phyloP scores from a whole-genome alignment of 2,888 invertebrate species.

The Spilosoma lubricipeda region DNA sequence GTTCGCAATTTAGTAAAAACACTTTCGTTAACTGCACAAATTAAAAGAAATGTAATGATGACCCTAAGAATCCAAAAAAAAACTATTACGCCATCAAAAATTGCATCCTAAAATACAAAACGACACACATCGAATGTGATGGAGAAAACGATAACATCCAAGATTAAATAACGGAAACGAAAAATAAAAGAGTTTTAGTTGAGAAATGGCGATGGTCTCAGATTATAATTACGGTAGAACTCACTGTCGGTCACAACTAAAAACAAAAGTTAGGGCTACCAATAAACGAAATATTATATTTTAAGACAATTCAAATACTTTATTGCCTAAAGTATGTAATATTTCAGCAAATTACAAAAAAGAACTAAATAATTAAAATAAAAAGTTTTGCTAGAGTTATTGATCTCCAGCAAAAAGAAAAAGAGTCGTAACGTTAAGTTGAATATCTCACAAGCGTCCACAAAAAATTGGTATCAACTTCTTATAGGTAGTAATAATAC shows the following conservation, averaged over 20 bases:
- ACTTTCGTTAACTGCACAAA: background rate
- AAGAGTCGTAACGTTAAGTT: background rate
- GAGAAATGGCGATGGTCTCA: constrained; percentile 76
- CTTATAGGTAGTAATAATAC: too few species aligned
- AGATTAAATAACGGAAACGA: constrained; percentile 39
- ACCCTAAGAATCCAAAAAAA: background rate
- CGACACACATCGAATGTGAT: constrained; percentile 24
- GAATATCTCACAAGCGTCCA: too few species aligned
- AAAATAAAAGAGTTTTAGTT: constrained; percentile 53
- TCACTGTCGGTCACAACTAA: constrained; percentile 79
- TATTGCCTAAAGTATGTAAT: background rate
- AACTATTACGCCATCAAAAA: background rate
- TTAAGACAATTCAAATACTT: too few species aligned
- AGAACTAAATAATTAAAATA: too few species aligned
- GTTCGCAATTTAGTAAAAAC: background rate
- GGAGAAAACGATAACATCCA: constrained; percentile 34
- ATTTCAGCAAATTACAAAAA: background rate
- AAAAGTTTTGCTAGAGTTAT: background rate
- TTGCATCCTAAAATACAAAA: background rate
- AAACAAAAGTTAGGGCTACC: constrained; percentile 61
- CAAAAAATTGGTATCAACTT: background rate
- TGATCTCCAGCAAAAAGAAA: too few species aligned
- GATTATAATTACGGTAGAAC: constrained; percentile 78
- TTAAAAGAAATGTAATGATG: background rate
- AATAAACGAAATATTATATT: background rate